These are phyloP conservation scores for Galerucella calmariensis DNA, from an alignment of 2,888 invertebrate species.

Conservation along the genomic window DNA sequence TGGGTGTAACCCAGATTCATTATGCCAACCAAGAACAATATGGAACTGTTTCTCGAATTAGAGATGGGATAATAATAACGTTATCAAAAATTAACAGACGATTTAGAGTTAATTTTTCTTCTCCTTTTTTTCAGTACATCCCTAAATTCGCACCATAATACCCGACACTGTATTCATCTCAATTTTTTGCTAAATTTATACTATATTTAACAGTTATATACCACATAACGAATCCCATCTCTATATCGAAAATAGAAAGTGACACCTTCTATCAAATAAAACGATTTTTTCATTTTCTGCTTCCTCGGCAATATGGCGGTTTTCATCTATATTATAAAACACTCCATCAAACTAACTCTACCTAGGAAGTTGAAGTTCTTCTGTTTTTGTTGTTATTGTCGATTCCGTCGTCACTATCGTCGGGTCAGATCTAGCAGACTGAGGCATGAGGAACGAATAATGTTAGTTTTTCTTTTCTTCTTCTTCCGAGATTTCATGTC, in stretches of 20 bases:
- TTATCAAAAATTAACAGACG: background rate
- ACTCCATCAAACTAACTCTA: background rate
- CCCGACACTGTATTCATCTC: no score
- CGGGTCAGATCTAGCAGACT: slow-evolving; percentile 23
- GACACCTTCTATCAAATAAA: slow-evolving; percentile 42
- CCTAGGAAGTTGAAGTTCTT: slow-evolving; percentile 22
- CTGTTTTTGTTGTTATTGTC: slow-evolving; percentile 23
- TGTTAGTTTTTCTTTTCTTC: background rate
- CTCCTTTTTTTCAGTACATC: no score
- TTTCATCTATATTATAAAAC: slow-evolving; percentile 19
- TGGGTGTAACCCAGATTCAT: slow-evolving; percentile 52
- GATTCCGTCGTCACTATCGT: slow-evolving; percentile 7
- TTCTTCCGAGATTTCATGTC: slow-evolving; percentile 24
- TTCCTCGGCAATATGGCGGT: slow-evolving; percentile 9
- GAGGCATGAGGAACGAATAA: slow-evolving; percentile 25
- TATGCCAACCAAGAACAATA: slow-evolving; percentile 24
- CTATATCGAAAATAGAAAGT: slow-evolving; percentile 53
- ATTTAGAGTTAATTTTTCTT: no score
- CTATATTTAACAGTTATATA: background rate
- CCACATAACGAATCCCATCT: slow-evolving; percentile 38
- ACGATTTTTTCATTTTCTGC: slow-evolving; percentile 13
- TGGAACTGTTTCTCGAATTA: slow-evolving; percentile 39
- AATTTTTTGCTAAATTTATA: no score
- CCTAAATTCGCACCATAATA: no score
- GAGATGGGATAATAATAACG: slow-evolving; percentile 37